Evolutionary conservation across 2,888 invertebrate genomes (phyloP).

Genomic region (Campaea margaritaria): DNA sequence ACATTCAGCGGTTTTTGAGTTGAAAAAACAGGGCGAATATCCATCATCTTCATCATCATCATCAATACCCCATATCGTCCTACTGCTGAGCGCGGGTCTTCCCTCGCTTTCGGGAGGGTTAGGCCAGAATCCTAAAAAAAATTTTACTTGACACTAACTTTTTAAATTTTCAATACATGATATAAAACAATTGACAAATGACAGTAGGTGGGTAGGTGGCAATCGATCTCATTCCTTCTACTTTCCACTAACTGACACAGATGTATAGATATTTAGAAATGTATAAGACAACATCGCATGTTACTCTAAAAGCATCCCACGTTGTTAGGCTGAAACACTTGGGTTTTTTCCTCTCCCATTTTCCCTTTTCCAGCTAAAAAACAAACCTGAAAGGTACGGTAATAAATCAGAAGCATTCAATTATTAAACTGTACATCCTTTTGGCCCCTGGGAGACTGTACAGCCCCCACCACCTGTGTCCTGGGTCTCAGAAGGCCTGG

Average conservation of each 20-base stretch:
- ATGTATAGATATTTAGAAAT: not conserved
- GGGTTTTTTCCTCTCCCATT: not conserved
- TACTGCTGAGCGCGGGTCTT: no score
- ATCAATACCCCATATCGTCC: no score
- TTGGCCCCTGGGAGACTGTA: conserved; percentile 2
- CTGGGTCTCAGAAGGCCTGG: conserved; percentile 1
- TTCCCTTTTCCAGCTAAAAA: conserved; percentile 4
- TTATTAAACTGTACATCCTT: conserved; percentile 17
- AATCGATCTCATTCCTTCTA: no score
- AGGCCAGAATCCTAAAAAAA: no score
- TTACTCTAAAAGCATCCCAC: not conserved
- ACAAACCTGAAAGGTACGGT: conserved; percentile 4
- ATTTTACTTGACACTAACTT: no score
- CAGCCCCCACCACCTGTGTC: conserved; percentile 15
- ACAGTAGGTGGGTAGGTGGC: no score
- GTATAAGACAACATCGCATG: not conserved
- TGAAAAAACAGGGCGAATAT: no score
- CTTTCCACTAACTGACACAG: not conserved
- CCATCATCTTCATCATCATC: no score
- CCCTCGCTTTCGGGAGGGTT: no score
- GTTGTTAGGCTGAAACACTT: not conserved
- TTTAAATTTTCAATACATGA: no score
- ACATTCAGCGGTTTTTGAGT: no score
- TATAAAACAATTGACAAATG: no score
- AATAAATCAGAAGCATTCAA: conserved; percentile 26